These are phyloP conservation scores for Hippotragus niger DNA, from an alignment of 2,113 vertebrate species.

Conservation along the genomic window DNA sequence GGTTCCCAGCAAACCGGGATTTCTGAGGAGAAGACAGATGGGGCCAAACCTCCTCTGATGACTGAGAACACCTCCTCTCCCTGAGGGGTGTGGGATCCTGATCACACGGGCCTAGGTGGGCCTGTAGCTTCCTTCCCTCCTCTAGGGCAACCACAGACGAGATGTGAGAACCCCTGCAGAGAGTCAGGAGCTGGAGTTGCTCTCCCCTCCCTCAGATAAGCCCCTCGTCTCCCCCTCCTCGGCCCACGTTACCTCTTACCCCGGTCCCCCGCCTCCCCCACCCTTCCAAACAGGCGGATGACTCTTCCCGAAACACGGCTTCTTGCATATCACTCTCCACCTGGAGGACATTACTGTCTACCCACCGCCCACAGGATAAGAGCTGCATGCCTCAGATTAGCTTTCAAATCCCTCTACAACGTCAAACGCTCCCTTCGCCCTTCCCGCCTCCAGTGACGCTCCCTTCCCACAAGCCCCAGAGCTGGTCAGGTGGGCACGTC, in stretches of 20 bases:
- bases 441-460: neutral
- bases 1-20: neutral
- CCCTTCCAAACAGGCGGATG: neutral
- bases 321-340: neutral
- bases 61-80: neutral
- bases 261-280: accelerated
- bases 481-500: neutral
- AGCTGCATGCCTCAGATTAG: neutral
- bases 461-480: neutral
- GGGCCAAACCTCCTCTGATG: neutral
- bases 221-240: neutral
- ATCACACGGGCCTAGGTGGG: neutral
- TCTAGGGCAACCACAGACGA: neutral
- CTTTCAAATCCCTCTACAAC: neutral
- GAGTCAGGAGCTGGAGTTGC: neutral
- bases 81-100: neutral
- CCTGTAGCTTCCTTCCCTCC: neutral
- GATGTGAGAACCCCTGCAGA: neutral
- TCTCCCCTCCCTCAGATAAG: neutral
- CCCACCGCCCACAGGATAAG: neutral
- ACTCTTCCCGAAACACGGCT: neutral
- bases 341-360: neutral
- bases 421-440: accelerated
- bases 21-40: neutral
- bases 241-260: neutral